Evolutionary conservation across 2,113 vertebrate genomes (phyloP), one percentile per base, ranked within the genome.

Genomic region (Pipra filicauda): DNA sequence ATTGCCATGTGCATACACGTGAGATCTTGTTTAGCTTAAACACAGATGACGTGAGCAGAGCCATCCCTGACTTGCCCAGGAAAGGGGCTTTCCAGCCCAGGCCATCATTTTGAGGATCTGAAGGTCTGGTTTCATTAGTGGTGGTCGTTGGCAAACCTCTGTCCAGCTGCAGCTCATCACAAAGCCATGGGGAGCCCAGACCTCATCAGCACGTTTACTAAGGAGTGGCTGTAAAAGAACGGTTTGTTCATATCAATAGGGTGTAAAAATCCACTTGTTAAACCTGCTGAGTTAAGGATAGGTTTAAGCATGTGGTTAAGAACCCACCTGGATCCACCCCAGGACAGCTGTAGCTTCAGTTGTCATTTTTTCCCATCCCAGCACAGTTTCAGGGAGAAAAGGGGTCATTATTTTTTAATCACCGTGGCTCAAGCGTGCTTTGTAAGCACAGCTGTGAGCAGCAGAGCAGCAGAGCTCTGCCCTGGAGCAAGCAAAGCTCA

Each of bases 1-100:
- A 52, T 74, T 90, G 67, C 71, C 24, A n/a, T 88, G 88, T 93
- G 88, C 4, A 0, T 58, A 52, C 51, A 43, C 83, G 70, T 49
- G 93, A 85, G 81, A 79, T 46, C 66, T 71, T 91, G 78, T 78
- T 77, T 49, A 77, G 55, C 72, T 28, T 88, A 74, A 96, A 74
- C 88, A 61, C 59, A 70, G 37, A 18, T 88, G 85, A 62, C 72
- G 23, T 11, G 64, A 94, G 77, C 81, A 89, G 48, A 91, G 43
- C 58, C 1, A 1, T 66, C 43, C 26, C 66, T 76, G 28, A 66
- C 46, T 85, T 62, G 30, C 71, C 24, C 67, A 54, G 54, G 20
- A 85, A 61, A 41, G 41, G 69, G 46, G 15, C 21, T 79, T 77
- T 78, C 77, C 77, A 52, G 55, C 35, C 73, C 55, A 59, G 52